Percentiles rank a stretch among this genome's conserved stretches.
phyloP scores from a whole-genome alignment of 2,888 invertebrate genomes.

The Torymus auratus region DNA sequence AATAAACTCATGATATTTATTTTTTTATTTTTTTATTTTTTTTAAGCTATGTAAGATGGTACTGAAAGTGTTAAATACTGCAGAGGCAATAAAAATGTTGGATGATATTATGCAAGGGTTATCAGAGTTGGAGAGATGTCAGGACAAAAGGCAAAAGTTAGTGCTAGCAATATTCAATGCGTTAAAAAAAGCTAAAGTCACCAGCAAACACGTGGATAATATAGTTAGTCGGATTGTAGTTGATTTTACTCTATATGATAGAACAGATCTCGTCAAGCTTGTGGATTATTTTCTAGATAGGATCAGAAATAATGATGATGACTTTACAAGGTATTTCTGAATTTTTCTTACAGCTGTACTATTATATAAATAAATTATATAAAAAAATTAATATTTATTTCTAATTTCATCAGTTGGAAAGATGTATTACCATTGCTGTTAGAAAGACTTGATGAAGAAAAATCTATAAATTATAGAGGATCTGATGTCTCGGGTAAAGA shows the following conservation, averaged over 20 bases:
- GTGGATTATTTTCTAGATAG: slow-evolving; percentile 79
- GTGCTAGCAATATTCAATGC: slow-evolving; percentile 73
- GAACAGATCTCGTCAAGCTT: slow-evolving; percentile 79
- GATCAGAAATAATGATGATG: slow-evolving; percentile 78
- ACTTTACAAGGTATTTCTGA: slow-evolving; percentile 76
- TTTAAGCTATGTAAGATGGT: slow-evolving; percentile 69
- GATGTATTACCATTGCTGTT: slow-evolving; percentile 83
- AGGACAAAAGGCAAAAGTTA: slow-evolving; percentile 70
- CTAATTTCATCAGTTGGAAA: slow-evolving; percentile 79
- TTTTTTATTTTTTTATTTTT: slow-evolving; percentile 41
- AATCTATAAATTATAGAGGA: slow-evolving; percentile 79
- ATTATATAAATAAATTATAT: neutral
- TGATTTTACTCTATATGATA: slow-evolving; percentile 78
- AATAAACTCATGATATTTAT: neutral
- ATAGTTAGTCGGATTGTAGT: slow-evolving; percentile 78
- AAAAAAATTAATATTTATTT: too few relatives aligned
- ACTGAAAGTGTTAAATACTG: slow-evolving; percentile 64
- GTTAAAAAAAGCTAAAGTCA: slow-evolving; percentile 74
- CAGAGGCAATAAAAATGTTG: slow-evolving; percentile 69
- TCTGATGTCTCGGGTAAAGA: slow-evolving; percentile 80
- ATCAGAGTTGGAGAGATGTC: slow-evolving; percentile 63
- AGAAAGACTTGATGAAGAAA: slow-evolving; percentile 78
- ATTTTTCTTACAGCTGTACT: slow-evolving; percentile 3
- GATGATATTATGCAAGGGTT: slow-evolving; percentile 69
- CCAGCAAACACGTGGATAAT: slow-evolving; percentile 75